Base-by-base conservation (phyloP, 2,113 vertebrate species). In the Leucopsar rothschildi region DNA sequence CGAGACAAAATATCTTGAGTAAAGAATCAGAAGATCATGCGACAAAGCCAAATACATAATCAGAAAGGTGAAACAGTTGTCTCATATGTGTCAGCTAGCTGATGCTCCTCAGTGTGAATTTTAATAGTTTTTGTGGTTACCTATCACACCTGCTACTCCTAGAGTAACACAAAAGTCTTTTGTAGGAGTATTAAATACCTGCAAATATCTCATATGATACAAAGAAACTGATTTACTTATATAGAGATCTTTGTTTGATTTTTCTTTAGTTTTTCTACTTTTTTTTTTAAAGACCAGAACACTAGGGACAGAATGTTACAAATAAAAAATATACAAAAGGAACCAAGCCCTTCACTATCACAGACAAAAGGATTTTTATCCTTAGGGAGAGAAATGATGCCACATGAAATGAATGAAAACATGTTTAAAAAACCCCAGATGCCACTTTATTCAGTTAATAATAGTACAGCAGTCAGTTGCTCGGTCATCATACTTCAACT, bases 331-430 rank as follows among this genome's bases (percentile, higher is more conserved):
- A 55, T 4, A 35, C 35, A 11, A 15, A 73, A 52, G 63, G 57
- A 91, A 82, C 6, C 6, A 78, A 86, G 31, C 31, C 53, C 40
- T 90, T 86, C 72, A 70, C 60, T 88, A 47, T 47, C 65, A 57
- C 3, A 86, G 76, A 71, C 15, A 64, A 88, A 86, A 92, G 35
- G 5, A 69, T 71, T 71, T 92, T 59, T 86, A 45, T 81, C 86
- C 86, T 86, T 44, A 66, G 60, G 82, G 79, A 75, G 68, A 78
- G 15, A 94, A 92, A 90, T 81, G 47, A 86, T 66, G 68, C 35
- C 85, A 88, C 69, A 63, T 49, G 52, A 93, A 88, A 88, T 78
- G 72, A 94, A 93, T 61, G 44, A 94, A 90, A 93, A 72, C 11
- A 20, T 28, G 20, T 78, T 88, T 40, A 5, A 83, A 90, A 84